Evolutionary conservation across 2,113 vertebrate genomes (phyloP).

Genomic region (Microcebus murinus): DNA sequence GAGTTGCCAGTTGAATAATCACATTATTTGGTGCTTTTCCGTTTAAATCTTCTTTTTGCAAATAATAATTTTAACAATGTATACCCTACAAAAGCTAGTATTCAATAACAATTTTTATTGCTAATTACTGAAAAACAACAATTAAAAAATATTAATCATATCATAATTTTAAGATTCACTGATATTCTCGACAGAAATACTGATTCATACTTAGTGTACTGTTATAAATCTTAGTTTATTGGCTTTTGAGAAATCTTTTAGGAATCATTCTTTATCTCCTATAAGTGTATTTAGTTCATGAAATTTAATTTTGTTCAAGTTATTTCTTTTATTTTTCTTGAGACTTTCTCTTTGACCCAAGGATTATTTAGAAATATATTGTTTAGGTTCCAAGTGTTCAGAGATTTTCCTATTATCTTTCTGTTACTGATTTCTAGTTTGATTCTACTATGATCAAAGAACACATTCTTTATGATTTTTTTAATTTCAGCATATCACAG

Average conservation of each 20-base stretch:
- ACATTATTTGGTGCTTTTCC: not conserved
- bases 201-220: not conserved
- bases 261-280: not conserved
- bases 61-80: not conserved
- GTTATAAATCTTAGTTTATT: not conserved
- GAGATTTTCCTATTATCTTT: not conserved
- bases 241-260: not conserved
- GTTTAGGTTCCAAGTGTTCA: not conserved
- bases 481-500: too few species aligned
- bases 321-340: not conserved
- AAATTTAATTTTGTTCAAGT: not conserved
- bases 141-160: not conserved
- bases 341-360: not conserved
- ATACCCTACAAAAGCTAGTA: not conserved
- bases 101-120: not conserved
- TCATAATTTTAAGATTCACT: not conserved
- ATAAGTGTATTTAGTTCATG: not conserved
- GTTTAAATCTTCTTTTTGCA: not conserved
- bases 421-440: not conserved
- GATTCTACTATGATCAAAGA: not conserved
- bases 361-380: not conserved
- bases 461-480: not conserved
- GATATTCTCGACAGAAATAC: not conserved
- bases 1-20: not conserved
- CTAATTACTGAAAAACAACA: not conserved